A percentile compares a stretch with the other conserved stretches of the same genome.
These are phyloP conservation scores for Triops longicaudatus DNA, from an alignment of 1,140 invertebrate species.

Conservation along the genomic window DNA sequence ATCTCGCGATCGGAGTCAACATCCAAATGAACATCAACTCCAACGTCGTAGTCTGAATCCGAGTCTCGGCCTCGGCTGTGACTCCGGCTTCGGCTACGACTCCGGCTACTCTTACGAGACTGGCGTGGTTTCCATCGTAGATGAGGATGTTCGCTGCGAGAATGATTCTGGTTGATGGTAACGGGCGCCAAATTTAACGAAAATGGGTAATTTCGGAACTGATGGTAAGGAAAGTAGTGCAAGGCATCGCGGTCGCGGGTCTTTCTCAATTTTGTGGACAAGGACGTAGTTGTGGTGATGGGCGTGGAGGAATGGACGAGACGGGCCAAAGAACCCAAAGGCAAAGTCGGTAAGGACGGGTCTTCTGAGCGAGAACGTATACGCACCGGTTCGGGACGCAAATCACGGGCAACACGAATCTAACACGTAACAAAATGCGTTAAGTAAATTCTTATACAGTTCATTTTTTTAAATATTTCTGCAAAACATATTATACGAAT, in stretches of 20 bases:
- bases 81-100: slow-evolving; percentile 20
- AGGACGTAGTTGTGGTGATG: background rate
- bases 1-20: slow-evolving; percentile 28
- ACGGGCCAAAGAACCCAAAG: slow-evolving; percentile 10
- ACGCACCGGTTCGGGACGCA: slow-evolving; percentile 9
- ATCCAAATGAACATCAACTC: background rate
- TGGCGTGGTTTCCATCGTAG: background rate
- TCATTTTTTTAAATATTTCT: background rate
- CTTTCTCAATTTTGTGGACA: background rate
- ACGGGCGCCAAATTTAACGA: slow-evolving; percentile 25
- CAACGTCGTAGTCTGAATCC: slow-evolving; percentile 22
- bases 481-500: background rate
- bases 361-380: slow-evolving; percentile 3
- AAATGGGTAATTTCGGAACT: slow-evolving; percentile 25
- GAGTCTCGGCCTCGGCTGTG: slow-evolving; percentile 12
- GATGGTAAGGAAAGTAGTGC: slow-evolving; percentile 3
- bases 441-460: background rate
- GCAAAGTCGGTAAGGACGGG: slow-evolving; percentile 1
- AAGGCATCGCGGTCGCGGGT: slow-evolving; percentile 13
- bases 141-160: background rate
- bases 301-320: background rate
- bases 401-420: slow-evolving; percentile 11
- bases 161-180: slow-evolving; percentile 8
- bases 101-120: background rate
- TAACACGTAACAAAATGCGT: background rate